These are phyloP conservation scores for Drosophila miranda DNA, from an alignment of 1,140 invertebrate genomes.

Conservation along the genomic window DNA sequence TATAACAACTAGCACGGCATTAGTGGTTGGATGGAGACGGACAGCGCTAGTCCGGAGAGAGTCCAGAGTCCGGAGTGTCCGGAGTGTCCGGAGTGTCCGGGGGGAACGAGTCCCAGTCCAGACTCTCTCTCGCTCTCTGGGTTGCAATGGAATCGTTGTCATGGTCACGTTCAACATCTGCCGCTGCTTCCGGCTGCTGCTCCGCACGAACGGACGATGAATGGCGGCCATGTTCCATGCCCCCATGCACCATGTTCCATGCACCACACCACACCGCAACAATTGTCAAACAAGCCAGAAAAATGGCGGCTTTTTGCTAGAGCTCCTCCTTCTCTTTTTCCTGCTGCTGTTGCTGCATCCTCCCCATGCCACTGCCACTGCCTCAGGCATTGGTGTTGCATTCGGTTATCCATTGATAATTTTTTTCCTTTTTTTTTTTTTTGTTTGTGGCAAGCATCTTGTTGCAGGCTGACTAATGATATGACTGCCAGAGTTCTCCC, in stretches of 20 bases:
- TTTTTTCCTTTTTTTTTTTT: no score
- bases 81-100: no score
- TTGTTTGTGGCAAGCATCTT: no score
- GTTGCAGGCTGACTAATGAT: no score
- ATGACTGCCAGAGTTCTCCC: no score
- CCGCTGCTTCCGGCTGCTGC: slow-evolving; percentile 57
- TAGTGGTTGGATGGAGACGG: slow-evolving; percentile 40
- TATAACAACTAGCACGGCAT: slow-evolving; percentile 72
- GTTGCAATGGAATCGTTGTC: slow-evolving; percentile 58
- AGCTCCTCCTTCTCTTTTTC: slow-evolving; percentile 8
- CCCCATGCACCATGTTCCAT: slow-evolving; percentile 30
- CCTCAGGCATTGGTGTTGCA: slow-evolving; percentile 3
- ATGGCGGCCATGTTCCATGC: slow-evolving; percentile 56
- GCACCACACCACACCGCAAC: slow-evolving; percentile 47
- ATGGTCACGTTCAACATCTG: slow-evolving; percentile 71
- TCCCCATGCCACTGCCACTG: no score
- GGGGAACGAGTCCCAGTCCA: neutral
- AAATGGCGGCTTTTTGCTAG: slow-evolving; percentile 62
- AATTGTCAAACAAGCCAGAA: slow-evolving; percentile 79
- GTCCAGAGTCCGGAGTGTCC: no score
- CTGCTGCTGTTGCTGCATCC: neutral
- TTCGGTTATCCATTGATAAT: slow-evolving; percentile 1
- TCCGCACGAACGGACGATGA: slow-evolving; percentile 69
- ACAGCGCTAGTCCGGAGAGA: no score
- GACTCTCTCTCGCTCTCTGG: neutral